Conservation (phyloP, 2,797 vertebrate species). For the Hafferia zeledoni region DNA sequence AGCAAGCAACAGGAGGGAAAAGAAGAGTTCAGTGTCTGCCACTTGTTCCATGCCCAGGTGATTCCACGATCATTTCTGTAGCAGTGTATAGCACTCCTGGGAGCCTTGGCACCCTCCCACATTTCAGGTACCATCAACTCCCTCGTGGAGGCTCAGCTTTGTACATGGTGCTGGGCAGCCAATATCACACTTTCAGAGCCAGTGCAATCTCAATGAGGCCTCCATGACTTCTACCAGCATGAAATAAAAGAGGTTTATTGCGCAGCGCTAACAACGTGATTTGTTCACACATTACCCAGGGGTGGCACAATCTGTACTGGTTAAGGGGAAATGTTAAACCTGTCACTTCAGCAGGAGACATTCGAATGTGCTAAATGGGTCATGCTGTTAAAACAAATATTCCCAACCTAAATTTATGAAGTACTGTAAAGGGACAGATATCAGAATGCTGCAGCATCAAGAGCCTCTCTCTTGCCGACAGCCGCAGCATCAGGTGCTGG, state of each 20-base stretch:
- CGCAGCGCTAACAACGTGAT: neutral
- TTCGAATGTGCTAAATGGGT: neutral
- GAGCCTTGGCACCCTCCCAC: neutral
- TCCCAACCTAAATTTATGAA: neutral
- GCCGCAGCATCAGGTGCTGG: accelerated
- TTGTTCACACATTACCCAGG: constrained; percentile 29
- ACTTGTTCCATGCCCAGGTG: neutral
- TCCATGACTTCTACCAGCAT: neutral
- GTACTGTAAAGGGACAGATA: neutral
- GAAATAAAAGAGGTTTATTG: constrained; percentile 7
- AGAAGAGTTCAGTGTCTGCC: neutral
- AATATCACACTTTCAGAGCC: accelerated
- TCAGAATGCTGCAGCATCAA: neutral
- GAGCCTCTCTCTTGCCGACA: neutral
- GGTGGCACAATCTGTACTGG: constrained; percentile 8
- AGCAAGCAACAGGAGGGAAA: neutral
- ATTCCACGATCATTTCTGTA: neutral
- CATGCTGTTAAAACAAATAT: neutral
- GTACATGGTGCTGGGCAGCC: neutral
- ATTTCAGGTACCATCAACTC: neutral
- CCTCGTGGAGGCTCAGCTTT: neutral
- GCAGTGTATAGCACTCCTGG: neutral
- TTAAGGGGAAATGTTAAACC: constrained; percentile 41
- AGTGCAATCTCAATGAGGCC: accelerated
- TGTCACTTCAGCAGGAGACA: constrained; percentile 21